phyloP scores from a whole-genome alignment of 2,797 vertebrate species.

The Argentina silus region DNA sequence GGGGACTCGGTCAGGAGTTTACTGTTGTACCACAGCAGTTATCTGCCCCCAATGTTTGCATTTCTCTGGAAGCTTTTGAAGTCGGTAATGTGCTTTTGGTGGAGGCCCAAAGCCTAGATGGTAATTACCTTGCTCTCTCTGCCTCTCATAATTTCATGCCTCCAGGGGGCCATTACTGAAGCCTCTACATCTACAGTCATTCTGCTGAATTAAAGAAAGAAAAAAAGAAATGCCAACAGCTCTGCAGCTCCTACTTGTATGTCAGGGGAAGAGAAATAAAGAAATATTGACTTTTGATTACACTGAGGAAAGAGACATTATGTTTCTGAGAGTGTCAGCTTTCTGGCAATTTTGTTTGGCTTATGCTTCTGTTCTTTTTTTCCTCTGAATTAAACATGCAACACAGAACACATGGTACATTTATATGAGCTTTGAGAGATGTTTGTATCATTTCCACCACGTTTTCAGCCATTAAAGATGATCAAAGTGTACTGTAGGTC shows the following conservation, averaged over 20 bases:
- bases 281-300: conserved; percentile 54
- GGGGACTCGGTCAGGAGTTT: conserved; percentile 3
- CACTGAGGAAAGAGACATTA: conserved; percentile 37
- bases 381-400: background rate
- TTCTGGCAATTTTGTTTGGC: background rate
- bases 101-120: conserved; percentile 63
- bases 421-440: background rate
- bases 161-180: conserved; percentile 67
- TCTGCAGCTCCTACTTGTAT: conserved; percentile 42
- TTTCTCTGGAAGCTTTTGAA: conserved; percentile 64
- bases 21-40: conserved; percentile 32
- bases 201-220: conserved; percentile 62
- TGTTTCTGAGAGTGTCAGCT: conserved; percentile 15
- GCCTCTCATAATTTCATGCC: conserved; percentile 72
- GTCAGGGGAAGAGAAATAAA: conserved; percentile 47
- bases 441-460: too few species aligned
- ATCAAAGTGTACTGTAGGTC: too few species aligned
- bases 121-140: conserved; percentile 74
- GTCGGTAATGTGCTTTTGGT: conserved; percentile 69
- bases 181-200: conserved; percentile 63
- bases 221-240: conserved; percentile 43
- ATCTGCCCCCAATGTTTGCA: conserved; percentile 51
- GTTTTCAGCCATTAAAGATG: background rate
- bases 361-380: background rate
- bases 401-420: background rate